A percentile compares a stretch with the other conserved stretches of the same genome.
Evolutionary conservation across 1,140 invertebrate species (phyloP).

Genomic region (Megathymus violae): DNA sequence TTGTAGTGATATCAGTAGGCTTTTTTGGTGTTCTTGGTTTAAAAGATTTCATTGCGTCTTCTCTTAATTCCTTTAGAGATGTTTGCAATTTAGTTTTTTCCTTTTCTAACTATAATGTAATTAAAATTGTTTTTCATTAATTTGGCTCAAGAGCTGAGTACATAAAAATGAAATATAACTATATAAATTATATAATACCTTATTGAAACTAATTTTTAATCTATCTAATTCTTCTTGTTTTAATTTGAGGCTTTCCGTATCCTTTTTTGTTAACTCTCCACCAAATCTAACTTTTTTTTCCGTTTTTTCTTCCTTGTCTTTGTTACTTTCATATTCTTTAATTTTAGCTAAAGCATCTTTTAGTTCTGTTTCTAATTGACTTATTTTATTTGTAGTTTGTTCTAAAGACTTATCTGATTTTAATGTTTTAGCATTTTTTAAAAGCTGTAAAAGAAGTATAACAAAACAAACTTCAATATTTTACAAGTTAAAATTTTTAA

Average conservation of each 20-base stretch:
- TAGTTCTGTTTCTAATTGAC: constrained; percentile 86
- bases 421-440: constrained; percentile 81
- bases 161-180: too few relatives aligned
- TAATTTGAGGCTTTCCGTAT: constrained; percentile 82
- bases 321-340: constrained; percentile 84
- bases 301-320: constrained; percentile 81
- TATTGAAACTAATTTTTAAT: constrained; percentile 75
- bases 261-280: constrained; percentile 78
- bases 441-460: constrained; percentile 65
- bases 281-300: constrained; percentile 82
- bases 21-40: constrained; percentile 88
- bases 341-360: constrained; percentile 85
- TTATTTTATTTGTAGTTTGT: constrained; percentile 85
- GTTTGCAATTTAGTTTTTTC: constrained; percentile 85
- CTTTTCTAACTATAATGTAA: constrained; percentile 81
- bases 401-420: constrained; percentile 83
- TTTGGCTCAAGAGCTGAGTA: too few relatives aligned
- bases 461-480: constrained; percentile 16
- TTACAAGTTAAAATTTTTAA: too few relatives aligned
- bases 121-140: too few relatives aligned
- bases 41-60: constrained; percentile 85
- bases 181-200: too few relatives aligned
- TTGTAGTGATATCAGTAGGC: constrained; percentile 87
- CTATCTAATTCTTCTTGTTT: constrained; percentile 83
- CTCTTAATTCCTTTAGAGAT: constrained; percentile 85